Base-by-base conservation (phyloP, 2,888 invertebrate genomes). In the Seladonia tumulorum region DNA sequence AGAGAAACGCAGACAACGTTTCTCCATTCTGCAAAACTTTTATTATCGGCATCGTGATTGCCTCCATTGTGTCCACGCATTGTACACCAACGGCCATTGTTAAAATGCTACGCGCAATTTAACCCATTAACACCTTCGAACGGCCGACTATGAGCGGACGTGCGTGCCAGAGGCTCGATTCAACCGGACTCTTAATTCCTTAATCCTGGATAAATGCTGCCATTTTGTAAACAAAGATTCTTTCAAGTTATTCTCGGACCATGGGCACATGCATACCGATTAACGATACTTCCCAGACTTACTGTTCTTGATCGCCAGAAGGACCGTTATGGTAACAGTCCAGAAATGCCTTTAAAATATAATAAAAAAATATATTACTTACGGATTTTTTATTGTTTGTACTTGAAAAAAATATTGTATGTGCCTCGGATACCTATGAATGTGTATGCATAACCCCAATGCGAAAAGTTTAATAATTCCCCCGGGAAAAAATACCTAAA, bases 1-100 rank as follows among this genome's bases (percentile, higher is more conserved):
- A 29, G 29, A 29, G 29, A 29, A 63, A 63, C 63, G 63, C 63
- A 29, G 63, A 63, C 63, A 63, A 0, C 63, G 29, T 63, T 63
- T 16, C 63, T 63, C 63, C 63, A 63, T 63, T 63, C 63, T n/a
- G 63, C 49, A 16, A 63, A 29, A 63, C 63, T 63, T 63, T 63
- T 63, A 63, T 63, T 63, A 63, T 63, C 63, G 63, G 29, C 63
- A 29, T 29, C 63, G 29, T 29, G 63, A 63, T 63, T 63, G 63
- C 63, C 29, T 2, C 63, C 29, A 63, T 63, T 63, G 29, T 29
- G 63, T 29, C 29, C 3, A 63, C 63, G 63, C 63, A 63, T 63
- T 63, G 63, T 63, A 29, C 63, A 16, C 29, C 12, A 29, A 29
- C 29, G 18, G 63, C 63, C 29, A 63, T 63, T 63, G 63, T 63